Evolutionary conservation across 2,888 invertebrate genomes (phyloP), one percentile per base, ranked within the genome.

Genomic region (Phengaris alcon): DNA sequence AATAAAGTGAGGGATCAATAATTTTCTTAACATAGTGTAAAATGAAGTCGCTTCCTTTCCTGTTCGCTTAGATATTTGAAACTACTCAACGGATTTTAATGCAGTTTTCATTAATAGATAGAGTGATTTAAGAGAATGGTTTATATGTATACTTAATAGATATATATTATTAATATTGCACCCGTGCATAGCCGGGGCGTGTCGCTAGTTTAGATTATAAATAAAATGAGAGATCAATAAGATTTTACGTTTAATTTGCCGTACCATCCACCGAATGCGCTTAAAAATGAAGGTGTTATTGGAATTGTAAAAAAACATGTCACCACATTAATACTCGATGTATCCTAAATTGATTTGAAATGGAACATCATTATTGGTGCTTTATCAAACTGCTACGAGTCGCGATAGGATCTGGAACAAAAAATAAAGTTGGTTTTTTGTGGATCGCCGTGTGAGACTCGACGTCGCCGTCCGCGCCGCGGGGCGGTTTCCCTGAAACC

Each of bases 361-460:
- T 88, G 90, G 89, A 92, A 93, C 93, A 92, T 93, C 92, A 93
- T 91, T 92, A 93, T 93, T 90, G 92, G 89, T 91, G 88, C 91
- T 93, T 90, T 89, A 92, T 92, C 91, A 93, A 87, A 87, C 84
- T 89, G 92, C 92, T 92, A 87, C 87, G 85, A 88, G 86, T 83
- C 78, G 84, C 88, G 93, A 92, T 92, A 93, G 91, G 83, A 85
- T 82, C 78, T 80, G 80, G 86, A 85, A 87, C 90, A 90, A 90
- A 90, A 88, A 81, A 81, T 86, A 86, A 87, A 87, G 86, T 84
- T 85, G 85, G 82, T 90, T 91, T 92, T 92, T 91, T 90, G 83
- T 85, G 84, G 84, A 82, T 86, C 87, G 86, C 87, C 87, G 86
- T 89, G 86, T 89, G 93, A 93, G 93, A 93, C 93, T 82, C 80